Evolutionary conservation across 2,113 vertebrate species (phyloP), one percentile per base, ranked within the genome.

Genomic region (Scortum barcoo): DNA sequence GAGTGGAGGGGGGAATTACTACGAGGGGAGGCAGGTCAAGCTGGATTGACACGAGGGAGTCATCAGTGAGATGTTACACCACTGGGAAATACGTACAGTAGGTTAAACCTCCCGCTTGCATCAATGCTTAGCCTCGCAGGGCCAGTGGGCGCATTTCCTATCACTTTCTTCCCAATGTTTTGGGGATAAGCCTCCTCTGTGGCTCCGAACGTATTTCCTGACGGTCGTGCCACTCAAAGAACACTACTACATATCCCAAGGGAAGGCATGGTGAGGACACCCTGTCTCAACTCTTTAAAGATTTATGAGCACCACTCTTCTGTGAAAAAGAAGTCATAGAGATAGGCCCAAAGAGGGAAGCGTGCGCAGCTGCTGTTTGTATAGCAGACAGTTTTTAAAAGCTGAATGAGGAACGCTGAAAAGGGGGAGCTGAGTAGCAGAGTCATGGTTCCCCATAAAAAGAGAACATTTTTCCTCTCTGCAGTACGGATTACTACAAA

Each of bases 241-340:
- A 85, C 63, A 77, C 65, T 26, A 60, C 72, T 72, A 71, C 72
- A 82, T 48, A 66, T 80, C 86, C 86, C 76, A n/a, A 42, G 74
- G 80, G 84, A 86, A 22, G 36, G 63, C 66, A 79, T 76, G 76
- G 78, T 19, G 24, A 85, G 82, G 74, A 85, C 72, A 79, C 79
- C 79, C 66, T 61, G 69, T 77, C 78, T 78, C 28, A 81, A 78
- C 61, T 85, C 76, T 80, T 80, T 69, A 75, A 84, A 79, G 63
- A 91, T 90, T 73, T 75, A 91, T 87, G 77, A 83, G 62, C 51
- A 12, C 68, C 73, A 82, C 84, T 90, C 84, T 84, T 86, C 61
- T 83, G 72, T 84, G 86, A 86, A 86, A 86, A 85, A 81, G 60
- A 76, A 60, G n/a, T 56, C 72, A 90, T 70, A 62, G 62, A 74